These are phyloP conservation scores for Drosophila virilis DNA, from an alignment of 1,140 invertebrate species.

Conservation along the genomic window DNA sequence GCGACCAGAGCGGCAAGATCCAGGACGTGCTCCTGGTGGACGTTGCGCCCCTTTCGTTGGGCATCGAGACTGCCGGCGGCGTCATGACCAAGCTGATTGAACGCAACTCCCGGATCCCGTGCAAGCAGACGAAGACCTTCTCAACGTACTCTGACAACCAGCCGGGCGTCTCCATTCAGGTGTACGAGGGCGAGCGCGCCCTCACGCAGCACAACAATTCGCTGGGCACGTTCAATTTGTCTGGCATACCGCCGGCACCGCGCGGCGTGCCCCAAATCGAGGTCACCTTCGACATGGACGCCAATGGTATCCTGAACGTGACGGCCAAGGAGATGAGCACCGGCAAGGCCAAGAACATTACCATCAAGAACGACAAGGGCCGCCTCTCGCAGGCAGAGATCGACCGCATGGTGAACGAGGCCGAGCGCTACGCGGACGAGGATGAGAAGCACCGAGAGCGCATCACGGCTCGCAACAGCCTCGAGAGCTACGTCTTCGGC, in stretches of 20 bases:
- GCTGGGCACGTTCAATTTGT: constrained; percentile 91
- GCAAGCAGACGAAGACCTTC: constrained; percentile 88
- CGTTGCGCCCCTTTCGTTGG: constrained; percentile 86
- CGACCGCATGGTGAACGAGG: constrained; percentile 85
- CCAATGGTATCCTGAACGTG: constrained; percentile 88
- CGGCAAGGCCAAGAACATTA: constrained; percentile 89
- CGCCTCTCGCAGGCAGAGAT: constrained; percentile 92
- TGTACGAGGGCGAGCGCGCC: constrained; percentile 88
- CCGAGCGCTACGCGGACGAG: constrained; percentile 84
- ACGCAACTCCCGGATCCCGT: constrained; percentile 87
- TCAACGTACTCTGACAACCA: constrained; percentile 90
- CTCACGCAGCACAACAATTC: constrained; percentile 91
- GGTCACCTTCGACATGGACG: constrained; percentile 87
- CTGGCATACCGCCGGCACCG: constrained; percentile 92
- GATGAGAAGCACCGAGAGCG: constrained; percentile 89
- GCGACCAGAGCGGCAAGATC: constrained; percentile 90
- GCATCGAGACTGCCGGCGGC: constrained; percentile 87
- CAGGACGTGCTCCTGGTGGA: constrained; percentile 87
- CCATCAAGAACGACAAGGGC: constrained; percentile 94
- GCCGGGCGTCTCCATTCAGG: constrained; percentile 88
- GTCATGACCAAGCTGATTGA: constrained; percentile 88
- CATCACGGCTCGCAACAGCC: constrained; percentile 86
- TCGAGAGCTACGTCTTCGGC: constrained; percentile 91
- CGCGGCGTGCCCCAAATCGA: constrained; percentile 92
- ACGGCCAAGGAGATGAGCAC: constrained; percentile 86